Base-by-base conservation (phyloP, 2,113 vertebrate genomes). In the Trematomus loennbergii region DNA sequence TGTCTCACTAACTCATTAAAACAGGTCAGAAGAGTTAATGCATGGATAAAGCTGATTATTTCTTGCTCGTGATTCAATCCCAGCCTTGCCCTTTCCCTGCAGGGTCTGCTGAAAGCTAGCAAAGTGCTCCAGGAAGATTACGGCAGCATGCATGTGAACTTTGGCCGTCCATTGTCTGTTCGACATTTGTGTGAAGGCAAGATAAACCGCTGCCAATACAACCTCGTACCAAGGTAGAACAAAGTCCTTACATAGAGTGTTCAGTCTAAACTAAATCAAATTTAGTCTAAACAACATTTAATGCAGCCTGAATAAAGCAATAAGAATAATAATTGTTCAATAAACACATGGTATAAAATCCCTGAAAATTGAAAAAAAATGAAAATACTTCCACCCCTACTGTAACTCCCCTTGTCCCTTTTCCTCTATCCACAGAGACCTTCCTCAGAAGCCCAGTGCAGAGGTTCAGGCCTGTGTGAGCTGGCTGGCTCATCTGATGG, bases 21-120 rank as follows among this genome's bases (percentile, higher is more conserved):
- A 7, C 10, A 57, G 6, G 10, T 54, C 50, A 29, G 16, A 29
- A 0, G 16, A 12, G 43, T 17, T 60, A 3, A 2, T n/a, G 15
- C 22, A 2, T 59, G 54, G 72, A 54, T 59, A 60, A 60, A 79
- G 49, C 53, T 40, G 70, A 72, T 76, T 72, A 69, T 12, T 2
- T 59, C 22, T n/a, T 3, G 8, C n/a, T 46, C 12, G 25, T 79
- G 66, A 29, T 64, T 77, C 48, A 59, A 12, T 64, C 50, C 36
- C 9, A 59, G 62, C 69, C 60, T 65, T 9, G 2, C n/a, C 80
- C 29, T 55, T 53, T 0, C 57, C 82, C 81, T 12, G 0, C 78
- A 99, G 98, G 97, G 96, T 66, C 93, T 99, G 67, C 90, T 99
- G 85, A 99, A 97, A 92, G 97, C 97, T 52, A 96, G 96, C 79